These are phyloP conservation scores for Apostichopus japonicus DNA, from an alignment of 35 echinoderm and acorn worm species.

Conservation along the genomic window DNA sequence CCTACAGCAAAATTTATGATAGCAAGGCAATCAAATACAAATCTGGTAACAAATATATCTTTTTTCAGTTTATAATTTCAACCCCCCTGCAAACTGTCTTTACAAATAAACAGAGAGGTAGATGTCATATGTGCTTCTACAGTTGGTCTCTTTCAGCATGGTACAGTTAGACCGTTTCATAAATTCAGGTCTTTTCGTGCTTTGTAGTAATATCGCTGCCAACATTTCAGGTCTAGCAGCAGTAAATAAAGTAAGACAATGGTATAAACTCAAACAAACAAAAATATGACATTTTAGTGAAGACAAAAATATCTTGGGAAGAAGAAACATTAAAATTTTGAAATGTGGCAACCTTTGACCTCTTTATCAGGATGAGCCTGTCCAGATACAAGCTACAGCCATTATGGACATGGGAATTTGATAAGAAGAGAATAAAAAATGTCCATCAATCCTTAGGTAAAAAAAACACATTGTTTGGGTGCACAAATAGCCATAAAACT, in stretches of 20 bases:
- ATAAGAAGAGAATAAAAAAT: conserved; percentile 12
- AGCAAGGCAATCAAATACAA: background rate
- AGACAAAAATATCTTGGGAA: background rate
- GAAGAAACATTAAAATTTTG: conserved; percentile 16
- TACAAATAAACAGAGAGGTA: conserved; percentile 15
- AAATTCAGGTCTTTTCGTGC: background rate
- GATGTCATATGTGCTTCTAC: background rate
- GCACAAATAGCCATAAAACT: background rate
- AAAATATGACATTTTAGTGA: background rate
- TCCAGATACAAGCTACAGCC: conserved; percentile 27
- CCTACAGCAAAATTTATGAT: background rate
- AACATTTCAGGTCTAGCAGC: background rate
- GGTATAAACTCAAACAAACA: background rate
- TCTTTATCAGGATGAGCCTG: conserved; percentile 3
- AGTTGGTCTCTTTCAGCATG: background rate
- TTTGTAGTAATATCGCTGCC: background rate
- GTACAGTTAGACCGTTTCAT: background rate
- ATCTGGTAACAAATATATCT: background rate
- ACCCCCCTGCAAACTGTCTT: background rate
- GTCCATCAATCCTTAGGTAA: background rate
- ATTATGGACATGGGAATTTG: conserved; percentile 19
- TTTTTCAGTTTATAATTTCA: background rate
- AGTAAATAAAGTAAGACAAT: background rate
- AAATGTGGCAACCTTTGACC: conserved; percentile 30
- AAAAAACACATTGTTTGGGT: background rate